These are phyloP conservation scores for Crenuchus spilurus DNA, from an alignment of 2,797 vertebrate genomes.

Conservation along the genomic window DNA sequence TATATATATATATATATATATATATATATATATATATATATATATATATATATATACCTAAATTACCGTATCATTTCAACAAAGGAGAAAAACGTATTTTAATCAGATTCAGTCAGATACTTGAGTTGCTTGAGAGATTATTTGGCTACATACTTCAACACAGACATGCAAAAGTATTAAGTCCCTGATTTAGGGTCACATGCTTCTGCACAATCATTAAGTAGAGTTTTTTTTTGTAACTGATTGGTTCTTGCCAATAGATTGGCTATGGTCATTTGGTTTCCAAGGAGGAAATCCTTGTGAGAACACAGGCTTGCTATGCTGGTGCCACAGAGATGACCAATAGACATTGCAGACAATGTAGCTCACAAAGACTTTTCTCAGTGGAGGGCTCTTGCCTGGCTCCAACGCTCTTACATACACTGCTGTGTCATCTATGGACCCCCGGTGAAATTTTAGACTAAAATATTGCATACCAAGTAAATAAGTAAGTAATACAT, in stretches of 20 bases:
- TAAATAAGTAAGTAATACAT: neutral
- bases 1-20: too few relatives aligned
- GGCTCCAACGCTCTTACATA: conserved; percentile 61
- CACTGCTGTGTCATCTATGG: conserved; percentile 21
- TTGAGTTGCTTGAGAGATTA: conserved; percentile 70
- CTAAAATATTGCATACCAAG: neutral
- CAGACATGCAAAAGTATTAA: neutral
- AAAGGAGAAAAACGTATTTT: too few relatives aligned
- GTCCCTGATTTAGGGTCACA: neutral
- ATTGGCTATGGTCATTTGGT: conserved; percentile 78
- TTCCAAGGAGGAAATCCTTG: conserved; percentile 80
- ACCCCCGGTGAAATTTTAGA: neutral
- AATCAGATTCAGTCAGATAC: conserved; percentile 4
- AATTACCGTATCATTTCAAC: too few relatives aligned
- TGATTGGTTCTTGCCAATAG: conserved; percentile 79
- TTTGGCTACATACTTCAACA: neutral
- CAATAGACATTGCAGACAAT: conserved; percentile 74
- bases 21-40: too few relatives aligned
- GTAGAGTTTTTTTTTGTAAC: conserved; percentile 40
- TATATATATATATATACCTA: too few relatives aligned
- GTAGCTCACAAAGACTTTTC: conserved; percentile 74
- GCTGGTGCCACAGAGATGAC: conserved; percentile 72
- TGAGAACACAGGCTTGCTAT: conserved; percentile 75
- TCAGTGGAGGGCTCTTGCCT: conserved; percentile 58
- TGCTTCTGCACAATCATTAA: neutral